These are phyloP conservation scores for Loripinus fragilis DNA, from an alignment of 2,888 invertebrate genomes.

Conservation along the genomic window DNA sequence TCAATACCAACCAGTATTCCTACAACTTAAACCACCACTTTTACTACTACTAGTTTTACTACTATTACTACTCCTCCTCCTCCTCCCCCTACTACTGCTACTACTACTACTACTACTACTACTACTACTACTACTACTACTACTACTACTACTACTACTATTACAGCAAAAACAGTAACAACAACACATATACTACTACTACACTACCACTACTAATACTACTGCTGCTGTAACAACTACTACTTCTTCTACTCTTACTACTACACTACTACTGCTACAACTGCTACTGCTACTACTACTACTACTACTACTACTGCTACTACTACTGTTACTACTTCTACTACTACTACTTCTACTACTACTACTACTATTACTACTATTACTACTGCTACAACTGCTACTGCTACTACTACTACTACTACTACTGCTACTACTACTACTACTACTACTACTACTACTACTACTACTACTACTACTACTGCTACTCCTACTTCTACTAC, in stretches of 20 bases:
- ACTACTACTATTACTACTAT: no score
- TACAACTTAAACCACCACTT: no score
- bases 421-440: constrained; percentile 40
- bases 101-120: constrained; percentile 6
- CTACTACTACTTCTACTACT: constrained; percentile 12
- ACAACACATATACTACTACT: no score
- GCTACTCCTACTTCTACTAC: no score
- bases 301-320: constrained; percentile 16
- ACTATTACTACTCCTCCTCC: no score
- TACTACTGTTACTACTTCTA: constrained; percentile 7
- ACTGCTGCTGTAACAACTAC: background rate
- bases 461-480: no score
- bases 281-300: constrained; percentile 22
- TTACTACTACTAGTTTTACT: no score
- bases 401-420: constrained; percentile 39
- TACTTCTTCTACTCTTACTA: background rate
- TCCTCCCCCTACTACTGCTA: no score
- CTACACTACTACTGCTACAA: no score
- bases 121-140: background rate
- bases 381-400: no score
- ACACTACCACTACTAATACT: no score
- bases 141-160: background rate
- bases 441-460: constrained; percentile 10
- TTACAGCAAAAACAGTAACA: background rate
- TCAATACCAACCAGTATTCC: no score